Conservation (phyloP, 2,888 invertebrate species). For the Achlya flavicornis region DNA sequence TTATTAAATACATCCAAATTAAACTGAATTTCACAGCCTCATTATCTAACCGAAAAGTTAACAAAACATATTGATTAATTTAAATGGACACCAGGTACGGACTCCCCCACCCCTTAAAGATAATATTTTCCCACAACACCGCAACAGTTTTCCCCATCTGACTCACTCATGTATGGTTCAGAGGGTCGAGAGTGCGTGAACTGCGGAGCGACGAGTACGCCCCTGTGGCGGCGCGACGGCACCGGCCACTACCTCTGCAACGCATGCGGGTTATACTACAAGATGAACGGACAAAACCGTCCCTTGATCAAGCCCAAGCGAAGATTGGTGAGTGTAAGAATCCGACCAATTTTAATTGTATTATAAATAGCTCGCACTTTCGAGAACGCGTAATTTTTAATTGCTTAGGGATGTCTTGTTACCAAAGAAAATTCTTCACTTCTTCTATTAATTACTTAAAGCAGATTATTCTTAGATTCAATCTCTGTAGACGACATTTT, state of each 20-base stretch:
- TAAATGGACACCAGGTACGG: not conserved
- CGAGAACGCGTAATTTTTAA: not conserved
- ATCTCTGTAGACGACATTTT: slow-evolving; percentile 4
- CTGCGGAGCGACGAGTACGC: slow-evolving; percentile 99
- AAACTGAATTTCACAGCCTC: not conserved
- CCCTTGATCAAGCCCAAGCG: slow-evolving; percentile 99
- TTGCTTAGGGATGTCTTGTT: slow-evolving; percentile 13
- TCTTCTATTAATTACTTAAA: not conserved
- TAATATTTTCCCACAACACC: slow-evolving; percentile 1
- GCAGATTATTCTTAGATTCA: not conserved
- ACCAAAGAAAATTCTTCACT: not conserved
- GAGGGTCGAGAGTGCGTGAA: slow-evolving; percentile 99
- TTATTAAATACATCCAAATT: too few relatives aligned
- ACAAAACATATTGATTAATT: not conserved
- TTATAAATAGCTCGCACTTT: slow-evolving; percentile 18
- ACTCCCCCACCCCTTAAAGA: not conserved
- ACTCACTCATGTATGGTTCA: slow-evolving; percentile 64
- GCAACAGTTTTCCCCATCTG: slow-evolving; percentile 3
- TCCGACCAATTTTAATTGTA: slow-evolving; percentile 78
- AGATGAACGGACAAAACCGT: slow-evolving; percentile 99
- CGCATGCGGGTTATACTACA: slow-evolving; percentile 99
- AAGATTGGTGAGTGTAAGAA: slow-evolving; percentile 97
- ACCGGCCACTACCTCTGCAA: slow-evolving; percentile 99
- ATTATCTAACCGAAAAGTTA: slow-evolving; percentile 15
- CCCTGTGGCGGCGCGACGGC: slow-evolving; percentile 98